phyloP scores from a whole-genome alignment of 2,797 vertebrate genomes.

The Balearica regulorum region DNA sequence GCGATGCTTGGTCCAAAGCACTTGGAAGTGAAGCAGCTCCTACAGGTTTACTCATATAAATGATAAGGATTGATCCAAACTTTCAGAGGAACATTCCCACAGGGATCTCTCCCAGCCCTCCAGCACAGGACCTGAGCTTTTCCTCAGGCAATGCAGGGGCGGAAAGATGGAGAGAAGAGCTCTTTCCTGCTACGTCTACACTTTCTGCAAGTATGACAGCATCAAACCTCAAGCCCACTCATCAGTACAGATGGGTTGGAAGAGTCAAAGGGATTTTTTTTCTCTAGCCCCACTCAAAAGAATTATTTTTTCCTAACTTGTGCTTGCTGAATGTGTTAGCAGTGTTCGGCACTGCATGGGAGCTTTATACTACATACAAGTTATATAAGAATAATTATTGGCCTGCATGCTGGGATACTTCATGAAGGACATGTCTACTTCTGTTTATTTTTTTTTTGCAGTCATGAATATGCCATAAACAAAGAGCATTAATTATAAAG shows the following conservation, averaged over 20 bases:
- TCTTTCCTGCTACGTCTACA: not conserved
- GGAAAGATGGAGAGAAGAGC: not conserved
- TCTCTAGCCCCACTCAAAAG: not conserved
- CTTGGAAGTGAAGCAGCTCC: not conserved
- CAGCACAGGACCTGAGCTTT: not conserved
- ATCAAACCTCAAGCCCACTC: not conserved
- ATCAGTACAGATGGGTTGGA: not conserved
- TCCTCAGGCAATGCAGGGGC: not conserved
- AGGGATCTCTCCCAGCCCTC: not conserved
- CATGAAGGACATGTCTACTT: not conserved
- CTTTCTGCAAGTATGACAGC: not conserved
- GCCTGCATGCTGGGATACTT: not conserved
- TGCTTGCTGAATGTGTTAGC: not conserved
- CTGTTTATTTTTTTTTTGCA: not conserved
- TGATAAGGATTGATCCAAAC: not conserved
- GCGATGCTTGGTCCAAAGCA: not conserved
- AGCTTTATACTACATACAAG: not conserved
- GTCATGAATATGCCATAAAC: conserved; percentile 44
- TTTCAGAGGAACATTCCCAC: not conserved
- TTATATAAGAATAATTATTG: conserved; percentile 29
- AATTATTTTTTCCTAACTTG: not conserved
- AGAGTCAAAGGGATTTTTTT: not conserved
- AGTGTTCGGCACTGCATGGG: not conserved
- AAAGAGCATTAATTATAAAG: conserved; percentile 47
- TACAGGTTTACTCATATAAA: not conserved